These are phyloP conservation scores for Taenioides sp. DNA, from an alignment of 2,797 vertebrate species.

Conservation along the genomic window DNA sequence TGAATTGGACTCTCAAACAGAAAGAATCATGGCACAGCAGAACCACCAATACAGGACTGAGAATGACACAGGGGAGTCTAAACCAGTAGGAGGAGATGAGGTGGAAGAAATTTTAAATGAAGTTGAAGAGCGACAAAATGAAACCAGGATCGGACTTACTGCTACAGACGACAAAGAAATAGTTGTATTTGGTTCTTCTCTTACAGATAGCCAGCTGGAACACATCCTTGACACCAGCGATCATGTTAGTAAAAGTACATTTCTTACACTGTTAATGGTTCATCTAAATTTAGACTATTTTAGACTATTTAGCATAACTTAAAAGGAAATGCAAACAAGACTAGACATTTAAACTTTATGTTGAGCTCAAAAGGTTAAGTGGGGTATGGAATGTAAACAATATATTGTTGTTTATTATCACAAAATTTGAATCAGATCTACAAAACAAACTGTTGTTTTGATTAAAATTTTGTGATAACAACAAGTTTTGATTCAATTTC, in stretches of 20 bases:
- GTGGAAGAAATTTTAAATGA: constrained; percentile 12
- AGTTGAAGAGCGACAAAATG: constrained; percentile 4
- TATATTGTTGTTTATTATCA: no score
- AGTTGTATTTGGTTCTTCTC: constrained; percentile 78
- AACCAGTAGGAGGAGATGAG: background rate
- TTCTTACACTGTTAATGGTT: background rate
- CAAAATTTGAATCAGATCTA: no score
- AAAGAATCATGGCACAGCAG: constrained; percentile 85
- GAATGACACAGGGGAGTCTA: background rate
- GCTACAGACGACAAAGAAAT: constrained; percentile 10
- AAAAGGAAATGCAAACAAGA: background rate
- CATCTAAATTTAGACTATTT: background rate
- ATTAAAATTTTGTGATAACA: no score
- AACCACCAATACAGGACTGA: constrained; percentile 14
- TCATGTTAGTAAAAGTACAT: constrained; percentile 62
- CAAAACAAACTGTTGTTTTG: no score
- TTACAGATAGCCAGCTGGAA: constrained; percentile 90
- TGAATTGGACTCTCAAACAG: constrained; percentile 90
- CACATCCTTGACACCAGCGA: constrained; percentile 85
- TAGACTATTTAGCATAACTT: background rate
- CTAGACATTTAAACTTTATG: background rate
- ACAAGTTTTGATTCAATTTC: no score
- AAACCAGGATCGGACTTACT: constrained; percentile 17
- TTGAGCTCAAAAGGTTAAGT: background rate
- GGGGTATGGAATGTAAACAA: background rate